These are phyloP conservation scores for Antheraea assamensis DNA, from an alignment of 2,888 invertebrate genomes.

Conservation along the genomic window DNA sequence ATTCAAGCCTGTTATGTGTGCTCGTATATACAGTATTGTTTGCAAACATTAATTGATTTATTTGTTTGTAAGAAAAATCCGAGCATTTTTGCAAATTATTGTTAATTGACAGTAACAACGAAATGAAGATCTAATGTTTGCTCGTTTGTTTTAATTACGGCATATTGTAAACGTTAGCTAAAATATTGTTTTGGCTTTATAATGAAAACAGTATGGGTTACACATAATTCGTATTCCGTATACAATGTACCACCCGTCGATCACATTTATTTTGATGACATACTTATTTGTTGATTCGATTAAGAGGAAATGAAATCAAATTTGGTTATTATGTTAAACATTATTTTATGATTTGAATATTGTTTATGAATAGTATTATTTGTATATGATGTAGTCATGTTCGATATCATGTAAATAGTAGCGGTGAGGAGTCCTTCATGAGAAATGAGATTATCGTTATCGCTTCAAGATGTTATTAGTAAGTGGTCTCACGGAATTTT, in stretches of 20 bases:
- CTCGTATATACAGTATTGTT: slow-evolving; percentile 45
- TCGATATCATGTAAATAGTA: not conserved
- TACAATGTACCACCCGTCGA: slow-evolving; percentile 26
- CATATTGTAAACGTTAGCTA: slow-evolving; percentile 28
- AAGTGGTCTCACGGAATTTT: too few relatives aligned
- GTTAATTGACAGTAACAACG: slow-evolving; percentile 44
- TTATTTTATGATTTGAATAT: too few relatives aligned
- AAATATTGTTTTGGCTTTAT: slow-evolving; percentile 16
- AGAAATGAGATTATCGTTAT: not conserved
- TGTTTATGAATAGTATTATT: not conserved
- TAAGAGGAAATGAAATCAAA: slow-evolving; percentile 32
- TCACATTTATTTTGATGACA: slow-evolving; percentile 32
- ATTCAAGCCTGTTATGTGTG: slow-evolving; percentile 54
- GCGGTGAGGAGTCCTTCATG: not conserved
- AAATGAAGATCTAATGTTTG: slow-evolving; percentile 43
- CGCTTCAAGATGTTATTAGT: too few relatives aligned
- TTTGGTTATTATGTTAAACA: slow-evolving; percentile 37
- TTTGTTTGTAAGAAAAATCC: slow-evolving; percentile 36
- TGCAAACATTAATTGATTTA: slow-evolving; percentile 55
- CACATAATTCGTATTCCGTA: slow-evolving; percentile 30
- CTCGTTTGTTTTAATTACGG: slow-evolving; percentile 36
- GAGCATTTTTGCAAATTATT: slow-evolving; percentile 37
- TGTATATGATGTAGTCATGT: not conserved
- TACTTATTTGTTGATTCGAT: slow-evolving; percentile 42
- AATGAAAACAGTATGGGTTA: slow-evolving; percentile 29